phyloP scores from a whole-genome alignment of 1,140 invertebrate genomes.

The Drosophila punjabiensis region DNA sequence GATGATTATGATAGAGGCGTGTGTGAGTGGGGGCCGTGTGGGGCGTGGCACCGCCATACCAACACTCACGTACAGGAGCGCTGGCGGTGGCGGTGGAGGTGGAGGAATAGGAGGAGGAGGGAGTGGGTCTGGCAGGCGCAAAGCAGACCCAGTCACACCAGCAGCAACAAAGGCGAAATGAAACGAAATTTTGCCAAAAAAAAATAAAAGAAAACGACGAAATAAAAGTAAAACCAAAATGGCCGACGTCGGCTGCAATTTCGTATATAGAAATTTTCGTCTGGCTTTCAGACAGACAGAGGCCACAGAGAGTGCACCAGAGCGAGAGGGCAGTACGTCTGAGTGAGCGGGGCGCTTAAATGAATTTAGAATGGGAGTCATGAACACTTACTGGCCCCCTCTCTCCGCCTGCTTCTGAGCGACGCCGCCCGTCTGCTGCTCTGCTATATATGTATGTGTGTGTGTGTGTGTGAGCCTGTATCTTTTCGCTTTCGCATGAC shows the following conservation, averaged over 20 bases:
- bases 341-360: slow-evolving; percentile 54
- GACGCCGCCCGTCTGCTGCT: background rate
- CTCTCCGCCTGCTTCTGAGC: background rate
- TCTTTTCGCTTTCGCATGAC: slow-evolving; percentile 78
- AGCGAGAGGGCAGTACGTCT: slow-evolving; percentile 18
- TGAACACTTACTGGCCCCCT: slow-evolving; percentile 54
- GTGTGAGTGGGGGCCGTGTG: slow-evolving; percentile 21
- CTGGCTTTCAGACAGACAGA: slow-evolving; percentile 42
- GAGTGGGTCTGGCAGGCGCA: slow-evolving; percentile 66
- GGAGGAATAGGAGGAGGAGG: background rate
- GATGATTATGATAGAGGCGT: slow-evolving; percentile 38
- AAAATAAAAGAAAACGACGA: slow-evolving; percentile 44
- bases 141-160: slow-evolving; percentile 53
- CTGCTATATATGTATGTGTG: slow-evolving; percentile 15
- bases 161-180: slow-evolving; percentile 40
- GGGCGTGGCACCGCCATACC: slow-evolving; percentile 28
- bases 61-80: slow-evolving; percentile 18
- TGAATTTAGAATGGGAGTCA: slow-evolving; percentile 79
- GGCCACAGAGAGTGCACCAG: slow-evolving; percentile 11
- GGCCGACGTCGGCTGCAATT: slow-evolving; percentile 73
- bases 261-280: slow-evolving; percentile 62
- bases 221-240: slow-evolving; percentile 73
- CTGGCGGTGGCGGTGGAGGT: background rate
- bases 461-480: slow-evolving; percentile 13
- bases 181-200: slow-evolving; percentile 55